Base-by-base conservation (phyloP, 2,113 vertebrate species). In the Neoarius graeffei region DNA sequence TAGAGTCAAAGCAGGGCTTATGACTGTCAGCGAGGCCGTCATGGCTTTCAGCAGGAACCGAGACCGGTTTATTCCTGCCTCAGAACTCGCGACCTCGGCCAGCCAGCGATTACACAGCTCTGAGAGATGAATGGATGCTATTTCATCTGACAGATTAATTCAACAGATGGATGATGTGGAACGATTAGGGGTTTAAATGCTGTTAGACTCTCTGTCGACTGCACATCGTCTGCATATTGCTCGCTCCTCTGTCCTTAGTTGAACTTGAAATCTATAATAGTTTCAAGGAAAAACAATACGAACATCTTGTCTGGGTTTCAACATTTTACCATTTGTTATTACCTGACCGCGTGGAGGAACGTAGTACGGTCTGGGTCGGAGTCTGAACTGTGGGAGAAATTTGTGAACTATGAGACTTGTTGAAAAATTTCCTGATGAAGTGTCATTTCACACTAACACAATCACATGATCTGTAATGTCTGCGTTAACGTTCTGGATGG, bases 1-100 rank as follows among this genome's bases (percentile, higher is more conserved):
- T 92, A 88, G 89, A 92, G 88, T 90, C 91, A 84, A 88, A 69
- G 88, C 88, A 62, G 56, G 79, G 87, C 79, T 89, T 77, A 74
- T 19, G 42, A 83, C 84, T 85, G 92, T 90, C 86, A 84, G 87
- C 81, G 52, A 54, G 85, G 81, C 82, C 85, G 79, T 86, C 87
- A 81, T 69, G 83, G 67, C 87, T 90, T 87, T 88, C 69, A 79
- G 84, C 88, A 25, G 84, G 27, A 62, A 85, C 50, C 50, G 42
- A 83, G 52, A 76, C 84, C 54, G 15, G 76, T 86, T 30, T 81
- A 54, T 91, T 90, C 27, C 86, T 23, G 62, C 83, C 57, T 35
- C 66, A 71, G 27, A 79, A 50, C 86, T 27, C 20, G 54, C 48
- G 35, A 17, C 59, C 79, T 77, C 54, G 62, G 79, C 84, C 60